Conservation (phyloP, 1,140 invertebrate species). For the Akabosia matsudoensis region DNA sequence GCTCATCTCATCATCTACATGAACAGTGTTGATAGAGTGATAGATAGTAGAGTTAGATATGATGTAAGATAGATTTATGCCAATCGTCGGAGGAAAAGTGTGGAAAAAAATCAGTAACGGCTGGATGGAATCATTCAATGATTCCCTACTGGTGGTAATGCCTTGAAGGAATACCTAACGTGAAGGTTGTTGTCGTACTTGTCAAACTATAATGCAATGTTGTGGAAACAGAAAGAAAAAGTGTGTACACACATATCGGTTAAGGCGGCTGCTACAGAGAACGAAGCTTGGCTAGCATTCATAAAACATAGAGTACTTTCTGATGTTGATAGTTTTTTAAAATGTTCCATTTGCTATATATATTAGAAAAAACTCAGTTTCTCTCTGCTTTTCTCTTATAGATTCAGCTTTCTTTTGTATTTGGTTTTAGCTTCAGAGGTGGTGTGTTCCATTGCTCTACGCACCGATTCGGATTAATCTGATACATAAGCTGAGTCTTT, state of each 20-base stretch:
- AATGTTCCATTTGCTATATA: not conserved
- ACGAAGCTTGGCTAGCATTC: too few relatives aligned
- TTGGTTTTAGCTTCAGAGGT: not conserved
- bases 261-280: too few relatives aligned
- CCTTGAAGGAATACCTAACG: conserved; percentile 14
- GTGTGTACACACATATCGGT: too few relatives aligned
- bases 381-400: not conserved
- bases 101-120: not conserved
- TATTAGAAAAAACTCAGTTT: not conserved
- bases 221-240: not conserved
- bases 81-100: not conserved
- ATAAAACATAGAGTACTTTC: not conserved
- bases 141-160: not conserved
- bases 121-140: not conserved
- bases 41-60: not conserved
- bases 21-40: not conserved
- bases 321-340: not conserved
- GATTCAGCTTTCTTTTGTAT: not conserved
- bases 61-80: conserved; percentile 9
- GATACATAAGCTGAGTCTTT: conserved; percentile 14
- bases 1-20: not conserved
- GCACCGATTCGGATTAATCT: conserved; percentile 24
- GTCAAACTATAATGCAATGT: not conserved
- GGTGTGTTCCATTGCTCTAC: not conserved
- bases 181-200: not conserved